Evolutionary conservation across 2,113 vertebrate genomes (phyloP).

Genomic region (Nothoprocta perdicaria): DNA sequence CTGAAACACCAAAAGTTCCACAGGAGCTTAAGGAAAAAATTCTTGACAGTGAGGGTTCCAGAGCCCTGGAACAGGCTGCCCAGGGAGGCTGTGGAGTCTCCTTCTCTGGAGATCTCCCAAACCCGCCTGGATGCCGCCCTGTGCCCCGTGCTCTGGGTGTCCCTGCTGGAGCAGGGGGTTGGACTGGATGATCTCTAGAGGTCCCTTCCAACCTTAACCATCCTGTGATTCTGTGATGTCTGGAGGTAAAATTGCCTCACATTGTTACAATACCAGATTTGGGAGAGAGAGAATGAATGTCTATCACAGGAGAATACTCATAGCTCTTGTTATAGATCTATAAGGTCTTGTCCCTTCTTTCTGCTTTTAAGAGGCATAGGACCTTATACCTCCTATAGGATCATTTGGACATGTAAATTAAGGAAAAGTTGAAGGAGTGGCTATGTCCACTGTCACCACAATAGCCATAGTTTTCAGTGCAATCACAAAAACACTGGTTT

Average conservation of each 20-base stretch:
- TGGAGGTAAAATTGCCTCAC: neutral
- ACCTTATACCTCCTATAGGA: neutral
- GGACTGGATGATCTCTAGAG: no score
- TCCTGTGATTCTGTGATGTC: neutral
- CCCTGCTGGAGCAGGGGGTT: no score
- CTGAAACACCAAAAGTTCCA: no score
- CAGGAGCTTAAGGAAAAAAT: no score
- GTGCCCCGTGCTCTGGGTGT: no score
- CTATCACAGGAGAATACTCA: neutral
- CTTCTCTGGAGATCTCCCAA: no score
- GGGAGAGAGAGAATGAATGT: fast-evolving
- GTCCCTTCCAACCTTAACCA: no score
- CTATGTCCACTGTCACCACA: neutral
- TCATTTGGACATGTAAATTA: neutral
- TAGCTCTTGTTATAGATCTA: neutral
- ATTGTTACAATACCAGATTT: neutral
- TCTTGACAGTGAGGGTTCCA: no score
- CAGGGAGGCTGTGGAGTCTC: no score
- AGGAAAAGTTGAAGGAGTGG: neutral
- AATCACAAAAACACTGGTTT: neutral
- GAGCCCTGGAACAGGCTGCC: no score
- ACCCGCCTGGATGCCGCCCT: no score
- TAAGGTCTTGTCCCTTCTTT: neutral
- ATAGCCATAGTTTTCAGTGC: neutral
- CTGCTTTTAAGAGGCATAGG: neutral